Conservation (phyloP, 2,113 vertebrate genomes). For the Raja brachyura region DNA sequence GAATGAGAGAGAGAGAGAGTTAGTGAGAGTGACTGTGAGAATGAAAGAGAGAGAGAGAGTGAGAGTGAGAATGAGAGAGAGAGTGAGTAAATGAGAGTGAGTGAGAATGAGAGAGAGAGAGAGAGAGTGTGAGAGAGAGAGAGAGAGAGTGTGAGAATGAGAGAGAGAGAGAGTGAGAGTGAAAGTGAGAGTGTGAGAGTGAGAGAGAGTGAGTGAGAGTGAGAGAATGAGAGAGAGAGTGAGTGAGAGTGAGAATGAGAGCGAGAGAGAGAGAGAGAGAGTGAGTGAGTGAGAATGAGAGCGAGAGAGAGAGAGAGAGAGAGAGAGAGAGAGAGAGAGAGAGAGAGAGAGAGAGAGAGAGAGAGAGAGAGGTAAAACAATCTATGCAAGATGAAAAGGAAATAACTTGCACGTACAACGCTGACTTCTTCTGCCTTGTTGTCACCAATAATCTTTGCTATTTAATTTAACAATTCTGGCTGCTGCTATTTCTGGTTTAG, state of each 20-base stretch:
- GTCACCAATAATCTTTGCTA: background rate
- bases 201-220: background rate
- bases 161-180: background rate
- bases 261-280: background rate
- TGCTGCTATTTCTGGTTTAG: constrained; percentile 26
- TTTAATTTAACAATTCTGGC: background rate
- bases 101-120: background rate
- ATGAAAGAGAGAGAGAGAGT: too few species aligned
- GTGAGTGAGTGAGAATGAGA: background rate
- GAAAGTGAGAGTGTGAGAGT: background rate
- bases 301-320: background rate
- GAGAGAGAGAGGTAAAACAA: background rate
- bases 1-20: background rate
- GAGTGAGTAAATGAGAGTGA: background rate
- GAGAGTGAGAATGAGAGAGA: background rate
- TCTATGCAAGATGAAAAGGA: background rate
- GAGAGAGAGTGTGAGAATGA: background rate
- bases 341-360: background rate
- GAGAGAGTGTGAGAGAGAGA: background rate
- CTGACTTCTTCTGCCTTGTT: background rate
- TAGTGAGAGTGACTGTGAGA: background rate
- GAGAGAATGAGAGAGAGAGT: background rate
- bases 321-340: background rate
- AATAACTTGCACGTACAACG: background rate
- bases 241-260: background rate